Evolutionary conservation across 2,113 vertebrate species (phyloP).

Genomic region (Toxotes jaculatrix): DNA sequence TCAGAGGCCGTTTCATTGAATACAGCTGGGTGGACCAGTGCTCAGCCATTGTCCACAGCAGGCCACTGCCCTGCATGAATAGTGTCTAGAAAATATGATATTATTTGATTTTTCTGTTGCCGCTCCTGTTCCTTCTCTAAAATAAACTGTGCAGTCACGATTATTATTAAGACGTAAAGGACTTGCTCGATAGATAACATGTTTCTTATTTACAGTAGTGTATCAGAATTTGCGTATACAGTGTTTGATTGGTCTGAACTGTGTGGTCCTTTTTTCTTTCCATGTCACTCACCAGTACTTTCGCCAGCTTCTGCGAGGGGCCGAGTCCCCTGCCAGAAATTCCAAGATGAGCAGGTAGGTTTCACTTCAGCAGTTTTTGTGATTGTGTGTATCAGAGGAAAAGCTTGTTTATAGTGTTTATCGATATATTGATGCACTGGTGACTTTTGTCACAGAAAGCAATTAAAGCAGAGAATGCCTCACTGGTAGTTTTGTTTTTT

Average conservation of each 20-base stretch:
- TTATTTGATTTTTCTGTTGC: constrained; percentile 9
- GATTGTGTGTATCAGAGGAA: constrained; percentile 1
- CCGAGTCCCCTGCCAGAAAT: constrained; percentile 94
- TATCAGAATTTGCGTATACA: neutral
- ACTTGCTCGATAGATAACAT: neutral
- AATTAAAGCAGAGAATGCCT: constrained; percentile 3
- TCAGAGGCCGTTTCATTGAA: constrained; percentile 66
- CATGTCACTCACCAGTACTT: constrained; percentile 88
- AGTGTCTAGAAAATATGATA: constrained; percentile 44
- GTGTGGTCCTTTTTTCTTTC: constrained; percentile 12
- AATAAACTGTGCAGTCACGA: constrained; percentile 11
- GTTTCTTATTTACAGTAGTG: neutral
- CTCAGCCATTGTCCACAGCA: constrained; percentile 61
- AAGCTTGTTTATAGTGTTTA: neutral
- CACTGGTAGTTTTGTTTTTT: neutral
- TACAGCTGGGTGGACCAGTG: constrained; percentile 54
- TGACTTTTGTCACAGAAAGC: neutral
- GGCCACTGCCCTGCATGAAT: constrained; percentile 44
- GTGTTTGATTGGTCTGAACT: neutral
- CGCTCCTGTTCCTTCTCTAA: neutral
- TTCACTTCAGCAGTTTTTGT: neutral
- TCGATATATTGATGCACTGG: neutral
- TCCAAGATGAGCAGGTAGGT: constrained; percentile 94
- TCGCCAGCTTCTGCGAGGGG: constrained; percentile 93
- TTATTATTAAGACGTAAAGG: neutral